Evolutionary conservation across 2,888 invertebrate genomes (phyloP).

Genomic region (Meiosimyza platycephala): DNA sequence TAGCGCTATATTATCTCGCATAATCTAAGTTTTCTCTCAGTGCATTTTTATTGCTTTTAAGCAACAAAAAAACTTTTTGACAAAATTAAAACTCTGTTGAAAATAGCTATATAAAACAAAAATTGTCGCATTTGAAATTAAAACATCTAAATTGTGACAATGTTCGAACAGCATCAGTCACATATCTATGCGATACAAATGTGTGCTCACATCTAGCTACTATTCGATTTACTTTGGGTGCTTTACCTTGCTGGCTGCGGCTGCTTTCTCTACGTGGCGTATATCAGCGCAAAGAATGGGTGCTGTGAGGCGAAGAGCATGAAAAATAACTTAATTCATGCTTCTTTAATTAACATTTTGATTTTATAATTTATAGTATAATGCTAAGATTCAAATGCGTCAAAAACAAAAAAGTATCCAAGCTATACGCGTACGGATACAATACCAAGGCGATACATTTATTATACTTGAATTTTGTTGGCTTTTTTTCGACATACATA

Average conservation of each 20-base stretch:
- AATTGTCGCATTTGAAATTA: too few relatives aligned
- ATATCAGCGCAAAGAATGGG: too few relatives aligned
- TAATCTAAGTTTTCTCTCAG: neutral
- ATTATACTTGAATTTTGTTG: too few relatives aligned
- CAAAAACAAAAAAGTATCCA: neutral
- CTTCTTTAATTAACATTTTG: constrained; percentile 58
- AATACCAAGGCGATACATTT: too few relatives aligned
- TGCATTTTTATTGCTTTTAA: neutral
- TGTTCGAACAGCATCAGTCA: too few relatives aligned
- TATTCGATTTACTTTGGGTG: neutral
- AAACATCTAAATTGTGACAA: too few relatives aligned
- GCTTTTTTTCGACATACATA: too few relatives aligned
- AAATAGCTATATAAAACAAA: too few relatives aligned
- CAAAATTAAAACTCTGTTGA: too few relatives aligned
- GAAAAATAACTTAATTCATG: constrained; percentile 45
- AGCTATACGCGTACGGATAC: too few relatives aligned
- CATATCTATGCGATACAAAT: neutral
- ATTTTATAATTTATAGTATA: constrained; percentile 48
- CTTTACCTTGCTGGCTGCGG: neutral
- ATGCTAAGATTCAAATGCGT: constrained; percentile 16
- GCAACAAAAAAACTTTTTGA: neutral
- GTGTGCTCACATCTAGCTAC: neutral
- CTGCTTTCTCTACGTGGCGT: neutral
- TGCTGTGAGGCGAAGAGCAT: neutral
- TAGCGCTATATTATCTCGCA: too few relatives aligned